Conservation (phyloP, 2,888 invertebrate species). For the Amiota minor region DNA sequence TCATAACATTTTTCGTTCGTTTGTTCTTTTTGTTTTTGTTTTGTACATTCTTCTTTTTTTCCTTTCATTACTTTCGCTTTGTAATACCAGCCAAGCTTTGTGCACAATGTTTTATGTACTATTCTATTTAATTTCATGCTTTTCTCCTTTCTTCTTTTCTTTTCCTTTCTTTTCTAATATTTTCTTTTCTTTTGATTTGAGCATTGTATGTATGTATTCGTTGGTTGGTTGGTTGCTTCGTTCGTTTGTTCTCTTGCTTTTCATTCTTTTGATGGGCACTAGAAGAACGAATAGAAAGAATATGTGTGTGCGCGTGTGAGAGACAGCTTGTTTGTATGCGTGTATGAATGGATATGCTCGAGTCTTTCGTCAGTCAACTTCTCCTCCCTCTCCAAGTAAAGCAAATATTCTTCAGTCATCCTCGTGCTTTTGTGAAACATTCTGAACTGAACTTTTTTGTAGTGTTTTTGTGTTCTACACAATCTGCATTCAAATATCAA, state of each 20-base stretch:
- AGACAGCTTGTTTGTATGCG: slow-evolving; percentile 22
- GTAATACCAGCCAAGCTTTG: slow-evolving; percentile 52
- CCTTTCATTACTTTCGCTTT: slow-evolving; percentile 57
- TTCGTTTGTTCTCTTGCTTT: not conserved
- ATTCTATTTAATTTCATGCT: slow-evolving; percentile 14
- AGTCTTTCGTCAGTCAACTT: slow-evolving; percentile 4
- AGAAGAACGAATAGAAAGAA: not conserved
- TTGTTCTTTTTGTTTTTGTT: slow-evolving; percentile 39
- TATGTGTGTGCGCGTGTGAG: slow-evolving; percentile 34
- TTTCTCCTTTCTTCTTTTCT: slow-evolving; percentile 41
- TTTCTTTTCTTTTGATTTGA: not conserved
- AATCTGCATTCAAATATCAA: slow-evolving; percentile 49
- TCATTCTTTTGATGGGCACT: slow-evolving; percentile 1
- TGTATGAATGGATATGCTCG: slow-evolving; percentile 25
- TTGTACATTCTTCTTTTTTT: slow-evolving; percentile 46
- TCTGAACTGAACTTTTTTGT: slow-evolving; percentile 53
- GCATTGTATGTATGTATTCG: slow-evolving; percentile 19
- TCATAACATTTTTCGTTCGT: not conserved
- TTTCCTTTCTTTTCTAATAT: slow-evolving; percentile 41
- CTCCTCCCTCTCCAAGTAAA: too few species aligned
- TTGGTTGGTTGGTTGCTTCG: too few species aligned
- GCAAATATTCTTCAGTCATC: slow-evolving; percentile 2
- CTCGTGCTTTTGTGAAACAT: slow-evolving; percentile 42
- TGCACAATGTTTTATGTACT: slow-evolving; percentile 53
- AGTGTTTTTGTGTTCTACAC: slow-evolving; percentile 52